Conservation (phyloP, 37 sponge, comb jelly and placozoan species). For the Chondrilla cf. caribensis region DNA sequence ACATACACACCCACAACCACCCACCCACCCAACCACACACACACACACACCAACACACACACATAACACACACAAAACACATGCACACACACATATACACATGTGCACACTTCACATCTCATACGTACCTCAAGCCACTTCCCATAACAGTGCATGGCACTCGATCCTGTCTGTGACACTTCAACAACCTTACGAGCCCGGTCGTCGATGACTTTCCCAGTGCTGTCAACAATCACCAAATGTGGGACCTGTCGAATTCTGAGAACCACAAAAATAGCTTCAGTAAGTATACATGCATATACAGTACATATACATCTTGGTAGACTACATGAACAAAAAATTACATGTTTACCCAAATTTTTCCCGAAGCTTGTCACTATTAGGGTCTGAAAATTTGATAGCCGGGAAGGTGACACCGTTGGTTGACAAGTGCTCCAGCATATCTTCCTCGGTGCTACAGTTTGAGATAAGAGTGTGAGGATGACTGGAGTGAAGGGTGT, state of each 20-base stretch:
- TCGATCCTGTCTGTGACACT: constrained; percentile 12
- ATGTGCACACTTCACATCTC: too few species aligned
- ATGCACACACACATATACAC: too few species aligned
- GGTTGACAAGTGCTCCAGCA: constrained; percentile 61
- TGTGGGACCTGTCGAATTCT: neutral
- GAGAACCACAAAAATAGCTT: neutral
- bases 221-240: neutral
- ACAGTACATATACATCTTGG: neutral
- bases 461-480: neutral
- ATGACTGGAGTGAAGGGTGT: neutral
- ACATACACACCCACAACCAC: too few species aligned
- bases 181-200: constrained; percentile 64
- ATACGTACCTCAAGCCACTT: constrained; percentile 50
- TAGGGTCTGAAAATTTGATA: constrained; percentile 27
- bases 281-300: too few species aligned
- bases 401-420: constrained; percentile 69
- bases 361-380: constrained; percentile 40
- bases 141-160: constrained; percentile 52
- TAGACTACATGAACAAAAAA: too few species aligned
- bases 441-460: constrained; percentile 53
- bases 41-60: too few species aligned
- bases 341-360: constrained; percentile 53
- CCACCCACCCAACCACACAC: too few species aligned
- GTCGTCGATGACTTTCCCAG: constrained; percentile 34
- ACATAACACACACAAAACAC: too few species aligned